Evolutionary conservation across 2,113 vertebrate genomes (phyloP).

Genomic region (Beaufortia kweichowensis): DNA sequence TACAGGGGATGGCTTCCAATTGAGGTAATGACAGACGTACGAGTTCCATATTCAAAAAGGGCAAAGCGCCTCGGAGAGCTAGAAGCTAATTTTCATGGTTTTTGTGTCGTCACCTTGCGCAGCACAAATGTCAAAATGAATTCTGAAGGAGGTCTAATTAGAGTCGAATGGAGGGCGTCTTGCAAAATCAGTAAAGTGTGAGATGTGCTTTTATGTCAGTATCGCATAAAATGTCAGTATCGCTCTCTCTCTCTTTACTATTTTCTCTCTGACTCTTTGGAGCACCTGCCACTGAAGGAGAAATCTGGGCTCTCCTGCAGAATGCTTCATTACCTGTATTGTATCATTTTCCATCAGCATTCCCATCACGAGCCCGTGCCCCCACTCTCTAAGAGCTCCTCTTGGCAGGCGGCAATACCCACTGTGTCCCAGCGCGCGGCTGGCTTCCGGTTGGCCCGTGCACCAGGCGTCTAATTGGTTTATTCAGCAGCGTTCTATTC

Average conservation of each 20-base stretch:
- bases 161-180: conserved; percentile 27
- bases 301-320: conserved; percentile 43
- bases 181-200: conserved; percentile 31
- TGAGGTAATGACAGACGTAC: conserved; percentile 29
- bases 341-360: conserved; percentile 54
- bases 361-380: conserved; percentile 38
- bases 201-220: conserved; percentile 18
- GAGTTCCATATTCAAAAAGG: conserved; percentile 12
- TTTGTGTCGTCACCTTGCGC: conserved; percentile 35
- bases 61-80: conserved; percentile 7
- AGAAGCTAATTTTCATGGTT: conserved; percentile 33
- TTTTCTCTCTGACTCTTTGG: conserved; percentile 17
- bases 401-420: conserved; percentile 42
- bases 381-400: conserved; percentile 25
- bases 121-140: conserved; percentile 52
- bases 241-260: conserved; percentile 8
- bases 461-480: conserved; percentile 53
- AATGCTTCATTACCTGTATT: conserved; percentile 60
- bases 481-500: conserved; percentile 46
- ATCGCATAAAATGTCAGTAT: neutral
- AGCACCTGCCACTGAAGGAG: conserved; percentile 42
- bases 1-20: conserved; percentile 26
- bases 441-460: conserved; percentile 49
- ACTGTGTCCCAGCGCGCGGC: conserved; percentile 26
- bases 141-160: conserved; percentile 51